Conservation (phyloP, 2,888 invertebrate species). For the Volucella inanis region DNA sequence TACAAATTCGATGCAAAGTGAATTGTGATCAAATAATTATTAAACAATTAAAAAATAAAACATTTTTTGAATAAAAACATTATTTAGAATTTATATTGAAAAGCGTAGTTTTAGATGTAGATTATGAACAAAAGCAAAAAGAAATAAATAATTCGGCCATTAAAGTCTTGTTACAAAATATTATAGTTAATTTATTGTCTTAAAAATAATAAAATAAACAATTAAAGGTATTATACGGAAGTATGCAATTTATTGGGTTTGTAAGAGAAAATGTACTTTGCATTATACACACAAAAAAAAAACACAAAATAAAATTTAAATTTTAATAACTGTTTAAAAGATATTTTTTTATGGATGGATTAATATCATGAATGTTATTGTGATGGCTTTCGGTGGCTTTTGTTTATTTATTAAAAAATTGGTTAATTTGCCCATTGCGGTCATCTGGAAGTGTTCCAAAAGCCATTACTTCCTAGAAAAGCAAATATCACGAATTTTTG, state of each 20-base stretch:
- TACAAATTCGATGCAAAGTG: slow-evolving; percentile 81
- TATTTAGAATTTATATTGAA: slow-evolving; percentile 61
- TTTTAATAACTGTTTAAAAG: not conserved
- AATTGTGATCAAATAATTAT: slow-evolving; percentile 80
- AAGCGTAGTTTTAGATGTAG: slow-evolving; percentile 16
- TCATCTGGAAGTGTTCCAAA: too few species aligned
- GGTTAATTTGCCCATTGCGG: too few species aligned
- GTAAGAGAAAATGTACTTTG: slow-evolving; percentile 34
- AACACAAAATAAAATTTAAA: slow-evolving; percentile 9
- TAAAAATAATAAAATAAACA: slow-evolving; percentile 3
- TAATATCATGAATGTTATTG: too few species aligned
- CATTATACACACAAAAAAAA: slow-evolving; percentile 23
- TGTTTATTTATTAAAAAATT: too few species aligned
- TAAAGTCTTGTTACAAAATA: slow-evolving; percentile 21
- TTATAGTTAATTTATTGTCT: slow-evolving; percentile 33
- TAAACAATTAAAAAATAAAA: slow-evolving; percentile 24
- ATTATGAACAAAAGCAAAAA: not conserved
- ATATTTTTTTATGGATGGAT: not conserved
- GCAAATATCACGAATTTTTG: too few species aligned
- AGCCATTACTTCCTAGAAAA: too few species aligned
- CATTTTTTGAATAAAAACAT: slow-evolving; percentile 12
- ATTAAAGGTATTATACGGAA: slow-evolving; percentile 11
- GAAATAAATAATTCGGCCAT: slow-evolving; percentile 20
- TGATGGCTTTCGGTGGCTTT: too few species aligned
- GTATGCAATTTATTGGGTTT: slow-evolving; percentile 38